Conservation (phyloP, 2,113 vertebrate species). For the Excalfactoria chinensis region DNA sequence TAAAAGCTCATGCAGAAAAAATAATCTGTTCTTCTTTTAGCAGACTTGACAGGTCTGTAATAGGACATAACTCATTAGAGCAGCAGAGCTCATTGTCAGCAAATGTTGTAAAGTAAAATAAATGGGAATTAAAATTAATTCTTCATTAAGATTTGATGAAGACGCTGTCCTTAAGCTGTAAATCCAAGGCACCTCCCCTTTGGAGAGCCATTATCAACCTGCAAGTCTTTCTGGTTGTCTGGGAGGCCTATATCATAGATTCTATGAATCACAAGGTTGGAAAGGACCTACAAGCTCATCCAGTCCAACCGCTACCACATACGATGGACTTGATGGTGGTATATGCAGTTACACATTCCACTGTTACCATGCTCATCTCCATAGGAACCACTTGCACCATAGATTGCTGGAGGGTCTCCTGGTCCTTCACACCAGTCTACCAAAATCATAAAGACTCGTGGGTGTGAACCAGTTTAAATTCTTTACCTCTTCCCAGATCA, state of each 20-base stretch:
- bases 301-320: too few species aligned
- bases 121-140: slow-evolving; percentile 40
- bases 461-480: neutral
- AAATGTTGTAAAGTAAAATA: slow-evolving; percentile 36
- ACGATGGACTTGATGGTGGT: too few species aligned
- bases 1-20: neutral
- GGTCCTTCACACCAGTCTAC: neutral
- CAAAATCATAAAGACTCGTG: neutral
- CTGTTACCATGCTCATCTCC: neutral
- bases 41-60: neutral
- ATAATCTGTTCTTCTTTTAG: neutral
- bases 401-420: neutral
- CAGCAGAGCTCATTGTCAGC: slow-evolving; percentile 4
- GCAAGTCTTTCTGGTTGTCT: neutral
- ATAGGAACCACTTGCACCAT: neutral
- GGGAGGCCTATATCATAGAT: neutral
- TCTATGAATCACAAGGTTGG: too few species aligned
- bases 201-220: neutral
- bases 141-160: slow-evolving; percentile 31
- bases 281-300: too few species aligned
- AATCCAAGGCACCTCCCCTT: neutral
- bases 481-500: neutral
- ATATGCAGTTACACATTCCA: neutral
- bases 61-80: slow-evolving; percentile 12
- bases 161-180: slow-evolving; percentile 8